Percentiles rank a stretch among this genome's conserved stretches.
These are phyloP conservation scores for Hymenopus coronatus DNA, from an alignment of 2,888 invertebrate species.

Conservation along the genomic window DNA sequence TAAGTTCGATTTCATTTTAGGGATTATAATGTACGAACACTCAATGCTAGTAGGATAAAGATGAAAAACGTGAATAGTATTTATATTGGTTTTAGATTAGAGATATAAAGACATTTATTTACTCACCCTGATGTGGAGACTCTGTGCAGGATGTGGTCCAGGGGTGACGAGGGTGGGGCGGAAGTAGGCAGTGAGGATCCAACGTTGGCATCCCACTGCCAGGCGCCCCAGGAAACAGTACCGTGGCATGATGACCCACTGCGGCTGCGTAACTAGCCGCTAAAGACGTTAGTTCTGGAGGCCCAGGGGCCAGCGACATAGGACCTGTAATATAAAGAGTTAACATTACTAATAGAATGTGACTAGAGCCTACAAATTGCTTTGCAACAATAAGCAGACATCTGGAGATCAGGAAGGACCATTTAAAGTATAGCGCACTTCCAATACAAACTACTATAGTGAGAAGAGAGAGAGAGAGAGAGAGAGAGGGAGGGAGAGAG, in stretches of 20 bases:
- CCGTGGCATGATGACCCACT: conserved; percentile 21
- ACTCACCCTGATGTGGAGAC: conserved; percentile 1
- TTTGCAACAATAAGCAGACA: no score
- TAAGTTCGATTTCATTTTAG: no score
- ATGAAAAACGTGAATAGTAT: no score
- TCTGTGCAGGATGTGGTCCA: conserved; percentile 14
- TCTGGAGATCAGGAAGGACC: no score
- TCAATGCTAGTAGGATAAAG: no score
- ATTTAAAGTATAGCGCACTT: no score
- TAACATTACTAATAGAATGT: neutral
- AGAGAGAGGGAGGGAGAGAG: no score
- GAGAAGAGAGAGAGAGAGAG: no score
- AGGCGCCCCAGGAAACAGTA: conserved; percentile 10
- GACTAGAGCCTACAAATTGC: no score
- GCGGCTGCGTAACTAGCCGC: conserved; percentile 25
- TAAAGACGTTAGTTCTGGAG: conserved; percentile 19
- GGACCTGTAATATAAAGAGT: conserved; percentile 1
- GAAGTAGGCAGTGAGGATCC: conserved; percentile 7
- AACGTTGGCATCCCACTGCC: neutral
- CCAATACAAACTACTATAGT: no score
- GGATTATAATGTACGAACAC: no score
- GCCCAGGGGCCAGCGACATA: conserved; percentile 6
- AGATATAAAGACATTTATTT: neutral
- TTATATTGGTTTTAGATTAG: no score
- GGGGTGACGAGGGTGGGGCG: conserved; percentile 23